A percentile compares a stretch with the other conserved stretches of the same genome.
phyloP scores from a whole-genome alignment of 2,113 vertebrate species.

The Clarias macrocephalus region DNA sequence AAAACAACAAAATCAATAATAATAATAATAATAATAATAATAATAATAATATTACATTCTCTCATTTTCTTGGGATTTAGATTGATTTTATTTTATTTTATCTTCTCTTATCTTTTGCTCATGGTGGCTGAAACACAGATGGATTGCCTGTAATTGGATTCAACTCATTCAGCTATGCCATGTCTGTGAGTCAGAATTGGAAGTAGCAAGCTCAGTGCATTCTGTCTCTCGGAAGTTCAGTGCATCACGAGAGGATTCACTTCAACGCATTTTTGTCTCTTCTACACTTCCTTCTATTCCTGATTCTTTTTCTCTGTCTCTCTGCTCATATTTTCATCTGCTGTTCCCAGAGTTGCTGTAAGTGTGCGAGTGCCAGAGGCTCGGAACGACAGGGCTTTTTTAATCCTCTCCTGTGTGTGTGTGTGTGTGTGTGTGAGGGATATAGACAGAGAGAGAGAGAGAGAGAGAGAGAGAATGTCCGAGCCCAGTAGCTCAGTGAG shows the following conservation, averaged over 20 bases:
- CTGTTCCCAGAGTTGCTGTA: conserved; percentile 47
- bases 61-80: not conserved
- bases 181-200: conserved; percentile 20
- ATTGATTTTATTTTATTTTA: not conserved
- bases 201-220: conserved; percentile 36
- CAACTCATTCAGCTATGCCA: conserved; percentile 10
- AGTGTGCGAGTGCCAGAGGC: conserved; percentile 50
- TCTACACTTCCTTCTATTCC: conserved; percentile 37
- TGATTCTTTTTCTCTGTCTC: conserved; percentile 5
- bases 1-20: not conserved
- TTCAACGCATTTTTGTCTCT: conserved; percentile 40
- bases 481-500: conserved; percentile 16
- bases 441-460: not conserved
- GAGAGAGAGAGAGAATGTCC: conserved; percentile 21
- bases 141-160: conserved; percentile 29
- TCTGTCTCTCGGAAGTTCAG: conserved; percentile 23
- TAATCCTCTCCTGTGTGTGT: conserved; percentile 20
- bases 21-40: too few relatives aligned
- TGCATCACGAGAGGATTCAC: conserved; percentile 34
- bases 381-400: conserved; percentile 31
- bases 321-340: conserved; percentile 35
- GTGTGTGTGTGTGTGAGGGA: not conserved
- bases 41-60: too few relatives aligned
- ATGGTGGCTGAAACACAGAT: conserved; percentile 24
- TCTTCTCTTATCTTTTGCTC: too few relatives aligned